Percentiles rank a stretch among this genome's conserved stretches.
phyloP scores from a whole-genome alignment of 2,888 invertebrate genomes.

The Aelia acuminata region DNA sequence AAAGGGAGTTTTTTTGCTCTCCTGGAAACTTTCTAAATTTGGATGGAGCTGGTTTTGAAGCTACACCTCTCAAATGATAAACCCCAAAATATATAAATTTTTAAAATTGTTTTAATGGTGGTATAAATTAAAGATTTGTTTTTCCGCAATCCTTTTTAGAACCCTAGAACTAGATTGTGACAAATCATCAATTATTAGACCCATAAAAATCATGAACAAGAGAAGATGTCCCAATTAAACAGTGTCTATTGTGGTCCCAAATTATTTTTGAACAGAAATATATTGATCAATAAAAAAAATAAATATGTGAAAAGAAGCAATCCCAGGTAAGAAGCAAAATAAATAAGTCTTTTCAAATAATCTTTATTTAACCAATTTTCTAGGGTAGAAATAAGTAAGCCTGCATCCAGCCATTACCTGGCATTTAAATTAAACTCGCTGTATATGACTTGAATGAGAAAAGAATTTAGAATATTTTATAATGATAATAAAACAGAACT shows the following conservation, averaged over 20 bases:
- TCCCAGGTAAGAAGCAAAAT: constrained; percentile 54
- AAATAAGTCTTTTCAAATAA: constrained; percentile 49
- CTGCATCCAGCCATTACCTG: constrained; percentile 60
- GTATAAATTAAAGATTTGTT: background rate
- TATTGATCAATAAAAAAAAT: background rate
- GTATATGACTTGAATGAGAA: background rate
- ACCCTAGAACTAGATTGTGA: too few species aligned
- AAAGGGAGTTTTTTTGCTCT: too few species aligned
- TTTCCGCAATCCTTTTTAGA: too few species aligned
- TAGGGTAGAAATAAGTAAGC: constrained; percentile 60
- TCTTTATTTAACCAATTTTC: constrained; percentile 54
- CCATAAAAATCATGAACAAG: too few species aligned
- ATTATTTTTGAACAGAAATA: background rate
- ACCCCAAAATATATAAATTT: too few species aligned
- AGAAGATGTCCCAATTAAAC: background rate
- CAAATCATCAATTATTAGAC: too few species aligned
- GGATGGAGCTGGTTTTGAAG: too few species aligned
- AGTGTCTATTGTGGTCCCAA: background rate
- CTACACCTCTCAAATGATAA: too few species aligned
- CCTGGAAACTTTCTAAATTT: too few species aligned
- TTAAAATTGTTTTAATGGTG: too few species aligned
- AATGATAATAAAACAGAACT: constrained; percentile 40
- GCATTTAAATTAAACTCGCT: constrained; percentile 53
- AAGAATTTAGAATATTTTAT: constrained; percentile 4
- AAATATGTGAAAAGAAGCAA: constrained; percentile 30